Evolutionary conservation across 2,797 vertebrate species (phyloP), one percentile per base, ranked within the genome.

Genomic region (Buceros bicornis): DNA sequence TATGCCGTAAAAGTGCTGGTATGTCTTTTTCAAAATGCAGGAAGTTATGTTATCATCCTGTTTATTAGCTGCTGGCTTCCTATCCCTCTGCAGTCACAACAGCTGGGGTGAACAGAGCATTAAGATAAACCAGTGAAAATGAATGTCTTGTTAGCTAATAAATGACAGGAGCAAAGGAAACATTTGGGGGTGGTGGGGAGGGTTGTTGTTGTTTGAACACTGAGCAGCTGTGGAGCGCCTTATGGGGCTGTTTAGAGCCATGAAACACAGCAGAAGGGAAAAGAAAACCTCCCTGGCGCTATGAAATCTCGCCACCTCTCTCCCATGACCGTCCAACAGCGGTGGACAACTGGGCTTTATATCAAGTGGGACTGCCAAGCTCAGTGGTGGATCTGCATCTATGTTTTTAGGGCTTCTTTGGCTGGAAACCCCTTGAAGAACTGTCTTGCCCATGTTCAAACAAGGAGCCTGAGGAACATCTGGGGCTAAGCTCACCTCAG

Each of bases 401-500:
- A 15, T 18, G 29, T 16, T 13, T 58, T 57, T 65, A 42, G 25
- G 47, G 45, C 6, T 51, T 9, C 54, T 85, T 60, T 51, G 22
- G 24, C 45, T 76, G 10, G n/a, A 57, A 74, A 62, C 3, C n/a
- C 28, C n/a, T 67, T 56, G n/a, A 28, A 47, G 20, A 60, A 35
- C 21, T 13, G 5, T 12, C 28, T 37, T 37, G 24, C 5, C 35
- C 28, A 2, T 5, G 17, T 40, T 73, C 60, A 29, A 33, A 43
- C 58, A 71, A 50, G 37, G 43, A 53, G 17, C 10, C 31, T 31
- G 7, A 12, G 16, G 48, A 11, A 67, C 5, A 64, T 4, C 16
- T 1, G 1, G 28, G 35, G 13, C 48, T 11, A 2, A 61, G 11
- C 35, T 14, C 24, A 45, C 5, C 54, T 40, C 54, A 0, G 0